A percentile compares a stretch with the other conserved stretches of the same genome.
Evolutionary conservation across 2,113 vertebrate species (phyloP).

Genomic region (Sebastes fasciatus): DNA sequence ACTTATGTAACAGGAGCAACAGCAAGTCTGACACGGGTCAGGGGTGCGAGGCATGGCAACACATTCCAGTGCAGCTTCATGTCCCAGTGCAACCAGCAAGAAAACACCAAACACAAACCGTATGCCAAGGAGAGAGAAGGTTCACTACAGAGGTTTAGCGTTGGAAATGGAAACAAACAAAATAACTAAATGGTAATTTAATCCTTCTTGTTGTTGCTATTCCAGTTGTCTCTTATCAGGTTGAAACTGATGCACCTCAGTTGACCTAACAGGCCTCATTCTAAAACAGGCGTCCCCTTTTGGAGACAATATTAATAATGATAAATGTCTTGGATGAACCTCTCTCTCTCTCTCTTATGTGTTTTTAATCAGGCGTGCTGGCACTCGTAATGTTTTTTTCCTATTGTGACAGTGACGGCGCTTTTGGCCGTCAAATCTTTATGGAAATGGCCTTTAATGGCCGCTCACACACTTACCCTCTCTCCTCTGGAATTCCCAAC

Average conservation of each 20-base stretch:
- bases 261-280: background rate
- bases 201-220: background rate
- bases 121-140: background rate
- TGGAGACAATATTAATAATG: background rate
- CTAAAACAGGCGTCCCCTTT: background rate
- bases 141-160: background rate
- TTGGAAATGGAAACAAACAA: background rate
- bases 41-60: conserved; percentile 41
- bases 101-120: background rate
- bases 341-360: background rate
- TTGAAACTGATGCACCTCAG: conserved; percentile 11
- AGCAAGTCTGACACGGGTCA: conserved; percentile 38
- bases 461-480: conserved; percentile 31
- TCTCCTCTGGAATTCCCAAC: conserved; percentile 60
- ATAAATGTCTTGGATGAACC: conserved; percentile 3
- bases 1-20: conserved; percentile 71
- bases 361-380: conserved; percentile 7
- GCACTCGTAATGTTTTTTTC: conserved; percentile 12
- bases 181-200: background rate
- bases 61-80: conserved; percentile 34
- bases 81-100: conserved; percentile 26
- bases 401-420: background rate
- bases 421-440: conserved; percentile 27
- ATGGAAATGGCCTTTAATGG: conserved; percentile 43
- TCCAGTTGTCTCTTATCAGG: background rate